Base-by-base conservation (phyloP, 2,113 vertebrate species). In the Astur gentilis region DNA sequence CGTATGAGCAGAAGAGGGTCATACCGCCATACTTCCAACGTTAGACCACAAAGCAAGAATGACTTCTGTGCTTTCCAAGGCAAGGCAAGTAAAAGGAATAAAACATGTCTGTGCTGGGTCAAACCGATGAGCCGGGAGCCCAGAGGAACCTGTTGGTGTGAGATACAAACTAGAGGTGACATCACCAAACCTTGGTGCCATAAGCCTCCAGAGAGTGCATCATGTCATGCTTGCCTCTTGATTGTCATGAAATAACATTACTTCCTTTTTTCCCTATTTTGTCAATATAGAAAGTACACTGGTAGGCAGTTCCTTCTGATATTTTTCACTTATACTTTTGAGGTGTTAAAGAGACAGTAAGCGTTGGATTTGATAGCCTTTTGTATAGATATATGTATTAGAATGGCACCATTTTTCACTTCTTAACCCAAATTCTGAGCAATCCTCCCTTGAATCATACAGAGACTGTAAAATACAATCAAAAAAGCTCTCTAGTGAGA, bases 21-120 rank as follows among this genome's bases (percentile, higher is more conserved):
- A 29, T 50, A 16, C 5, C 36, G 6, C 38, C 17, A 11, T 42
- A 45, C 32, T 81, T 69, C 34, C 40, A 50, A 4, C 0, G 0
- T 62, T 77, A 8, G 3, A 29, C 54, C 32, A 47, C 27, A n/a
- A 77, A 73, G 14, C n/a, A 36, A 77, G 60, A 64, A 34, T 62
- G 40, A 77, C 25, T 94, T 85, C 45, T 50, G 38, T 81, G 58
- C 32, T 83, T 61, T 54, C 66, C 11, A 25, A 86, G 40, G 19
- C 21, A 76, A 49, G 20, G 6, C 13, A 1, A 62, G 40, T 54
- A n/a, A 58, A 83, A 70, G 52, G 52, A 80, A 32, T 50, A 77
- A 84, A 78, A 7, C 7, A 9, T 11, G 4, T 32, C 13, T 76
- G 23, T 70, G 8, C 22, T 92, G 71, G 45, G 29, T 62, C 42